phyloP scores from a whole-genome alignment of 2,797 vertebrate genomes.

The Eremophila alpestris region DNA sequence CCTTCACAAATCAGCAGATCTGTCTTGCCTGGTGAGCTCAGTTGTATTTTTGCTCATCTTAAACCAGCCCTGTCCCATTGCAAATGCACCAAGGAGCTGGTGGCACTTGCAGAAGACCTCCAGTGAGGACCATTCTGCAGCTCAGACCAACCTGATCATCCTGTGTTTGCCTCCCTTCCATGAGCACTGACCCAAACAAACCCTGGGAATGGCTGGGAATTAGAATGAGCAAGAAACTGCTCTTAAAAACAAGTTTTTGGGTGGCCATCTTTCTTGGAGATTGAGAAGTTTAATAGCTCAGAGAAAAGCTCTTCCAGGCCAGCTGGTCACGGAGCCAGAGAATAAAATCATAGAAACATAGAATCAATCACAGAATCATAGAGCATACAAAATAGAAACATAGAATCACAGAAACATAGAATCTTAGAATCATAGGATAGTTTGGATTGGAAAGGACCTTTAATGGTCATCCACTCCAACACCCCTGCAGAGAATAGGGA shows the following conservation, averaged over 20 bases:
- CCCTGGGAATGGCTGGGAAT: neutral
- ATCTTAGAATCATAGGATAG: neutral
- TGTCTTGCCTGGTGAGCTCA: neutral
- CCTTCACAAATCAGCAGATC: neutral
- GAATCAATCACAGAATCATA: neutral
- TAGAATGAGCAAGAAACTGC: neutral
- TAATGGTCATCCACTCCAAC: neutral
- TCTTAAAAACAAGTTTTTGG: neutral
- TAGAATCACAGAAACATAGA: neutral
- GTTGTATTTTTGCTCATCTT: neutral
- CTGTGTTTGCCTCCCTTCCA: neutral
- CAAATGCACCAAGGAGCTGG: neutral
- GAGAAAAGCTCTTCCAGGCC: neutral
- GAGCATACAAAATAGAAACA: too few relatives aligned
- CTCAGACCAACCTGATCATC: neutral
- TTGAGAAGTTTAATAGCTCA: rapidly evolving
- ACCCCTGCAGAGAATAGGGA: neutral
- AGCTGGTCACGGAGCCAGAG: rapidly evolving
- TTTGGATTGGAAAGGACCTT: neutral
- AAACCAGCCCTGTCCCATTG: neutral
- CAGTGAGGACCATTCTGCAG: neutral
- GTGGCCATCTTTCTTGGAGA: neutral
- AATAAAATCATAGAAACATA: neutral
- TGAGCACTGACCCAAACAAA: neutral
- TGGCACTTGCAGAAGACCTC: neutral